phyloP scores from a whole-genome alignment of 1,140 invertebrate species.

The Scaptomyza hsui region DNA sequence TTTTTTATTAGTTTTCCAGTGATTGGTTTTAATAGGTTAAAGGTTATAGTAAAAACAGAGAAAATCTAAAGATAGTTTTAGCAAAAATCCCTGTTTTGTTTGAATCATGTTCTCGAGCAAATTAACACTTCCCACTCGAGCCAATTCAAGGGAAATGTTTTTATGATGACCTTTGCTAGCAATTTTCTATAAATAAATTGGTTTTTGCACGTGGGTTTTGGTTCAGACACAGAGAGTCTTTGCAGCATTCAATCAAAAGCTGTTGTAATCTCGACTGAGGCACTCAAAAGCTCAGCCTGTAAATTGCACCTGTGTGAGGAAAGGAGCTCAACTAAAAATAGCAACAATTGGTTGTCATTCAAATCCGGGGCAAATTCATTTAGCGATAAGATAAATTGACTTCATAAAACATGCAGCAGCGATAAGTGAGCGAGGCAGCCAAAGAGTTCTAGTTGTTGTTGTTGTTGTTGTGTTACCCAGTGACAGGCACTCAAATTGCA shows the following conservation, averaged over 20 bases:
- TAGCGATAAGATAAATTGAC: constrained; percentile 67
- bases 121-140: background rate
- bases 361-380: constrained; percentile 52
- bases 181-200: background rate
- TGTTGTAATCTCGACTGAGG: background rate
- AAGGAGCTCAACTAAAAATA: constrained; percentile 37
- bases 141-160: background rate
- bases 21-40: too few species aligned
- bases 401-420: constrained; percentile 52
- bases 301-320: background rate
- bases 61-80: too few species aligned
- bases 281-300: background rate
- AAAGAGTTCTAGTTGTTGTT: background rate
- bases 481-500: constrained; percentile 25
- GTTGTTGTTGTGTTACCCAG: background rate
- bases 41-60: too few species aligned
- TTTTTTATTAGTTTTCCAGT: background rate
- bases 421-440: constrained; percentile 2
- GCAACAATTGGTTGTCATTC: constrained; percentile 56
- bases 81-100: background rate
- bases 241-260: constrained; percentile 1
- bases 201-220: background rate
- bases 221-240: too few species aligned
- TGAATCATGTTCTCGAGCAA: background rate
- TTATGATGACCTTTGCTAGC: constrained; percentile 6